Base-by-base conservation (phyloP, 2,888 invertebrate genomes). In the Brachylomia viminalis region DNA sequence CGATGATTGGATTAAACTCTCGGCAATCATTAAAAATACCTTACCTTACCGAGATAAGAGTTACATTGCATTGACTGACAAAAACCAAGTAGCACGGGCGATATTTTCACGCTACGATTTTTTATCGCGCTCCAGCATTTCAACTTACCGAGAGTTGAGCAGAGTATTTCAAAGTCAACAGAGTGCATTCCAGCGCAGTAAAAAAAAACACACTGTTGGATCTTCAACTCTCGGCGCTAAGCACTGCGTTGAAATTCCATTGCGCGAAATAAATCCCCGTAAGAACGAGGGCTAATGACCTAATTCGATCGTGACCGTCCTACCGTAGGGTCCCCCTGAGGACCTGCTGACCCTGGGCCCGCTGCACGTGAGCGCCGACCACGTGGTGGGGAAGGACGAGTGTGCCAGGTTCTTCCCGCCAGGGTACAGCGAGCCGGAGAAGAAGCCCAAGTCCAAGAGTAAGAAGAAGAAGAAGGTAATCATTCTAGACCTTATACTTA, bases 321-420 rank as follows among this genome's bases (percentile, higher is more conserved):
- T 54, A 20, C 33, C 7, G 7, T 38, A 67, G 2, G 97, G 97
- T 0, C 98, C 98, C 0, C 97, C 97, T 0, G 97, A 97, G 0
- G 97, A 97, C 3, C 97, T 98, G 83, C 94, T 97, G 8, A 95
- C 97, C 33, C 96, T 97, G 64, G 97, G 97, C 0, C 98, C 98
- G 0, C 96, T 97, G 33, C 98, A 98, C 91, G 97, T 98, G 42
- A 98, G 98, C 89, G 96, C 97, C 13, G 97, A 98, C 90, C 95
- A 97, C 0, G 97, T 97, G 6, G 94, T 97, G 52, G 98, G 98
- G 0, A 96, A 95, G 47, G 94, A 95, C 67, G 98, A 98, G 88
- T 97, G 97, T 74, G 93, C 95, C 5, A 91, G 96, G 75, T 98
- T 98, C 96, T 98, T 98, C 93, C 98, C 98, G 0, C 95, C 97